phyloP scores from a whole-genome alignment of 1,140 invertebrate species.

The Coenobita brevimanus region DNA sequence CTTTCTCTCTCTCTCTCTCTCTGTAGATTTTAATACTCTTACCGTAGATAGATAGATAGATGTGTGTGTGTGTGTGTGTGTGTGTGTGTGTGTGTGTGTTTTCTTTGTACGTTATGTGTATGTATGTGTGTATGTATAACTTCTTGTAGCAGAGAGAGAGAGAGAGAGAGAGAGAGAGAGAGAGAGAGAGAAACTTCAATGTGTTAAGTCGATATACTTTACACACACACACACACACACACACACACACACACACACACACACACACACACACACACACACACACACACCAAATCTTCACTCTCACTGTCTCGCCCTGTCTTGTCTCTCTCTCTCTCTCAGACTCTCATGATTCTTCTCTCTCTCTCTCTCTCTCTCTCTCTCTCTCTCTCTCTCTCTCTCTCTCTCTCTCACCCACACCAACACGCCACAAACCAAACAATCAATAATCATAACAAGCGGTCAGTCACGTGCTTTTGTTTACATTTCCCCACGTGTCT shows the following conservation, averaged over 20 bases:
- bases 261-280: neutral
- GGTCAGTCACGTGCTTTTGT: no score
- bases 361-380: neutral
- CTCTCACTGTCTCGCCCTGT: neutral
- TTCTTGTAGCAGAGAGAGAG: neutral
- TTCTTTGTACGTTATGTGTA: slow-evolving; percentile 10
- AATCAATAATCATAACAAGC: no score
- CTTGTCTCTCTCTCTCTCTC: neutral
- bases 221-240: no score
- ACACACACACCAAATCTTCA: no score
- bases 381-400: neutral
- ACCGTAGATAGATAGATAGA: neutral
- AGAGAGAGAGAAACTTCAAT: neutral
- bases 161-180: neutral
- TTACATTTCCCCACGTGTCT: no score
- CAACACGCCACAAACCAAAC: no score
- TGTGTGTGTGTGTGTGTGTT: slow-evolving; percentile 7
- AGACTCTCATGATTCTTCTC: neutral
- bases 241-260: neutral
- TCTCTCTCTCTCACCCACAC: no score
- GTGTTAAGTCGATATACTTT: neutral
- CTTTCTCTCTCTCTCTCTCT: neutral
- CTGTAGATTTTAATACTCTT: neutral
- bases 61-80: slow-evolving; percentile 15
- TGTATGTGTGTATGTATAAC: slow-evolving; percentile 7